Conservation (phyloP, 2,888 invertebrate species). For the Vandiemenella viatica region DNA sequence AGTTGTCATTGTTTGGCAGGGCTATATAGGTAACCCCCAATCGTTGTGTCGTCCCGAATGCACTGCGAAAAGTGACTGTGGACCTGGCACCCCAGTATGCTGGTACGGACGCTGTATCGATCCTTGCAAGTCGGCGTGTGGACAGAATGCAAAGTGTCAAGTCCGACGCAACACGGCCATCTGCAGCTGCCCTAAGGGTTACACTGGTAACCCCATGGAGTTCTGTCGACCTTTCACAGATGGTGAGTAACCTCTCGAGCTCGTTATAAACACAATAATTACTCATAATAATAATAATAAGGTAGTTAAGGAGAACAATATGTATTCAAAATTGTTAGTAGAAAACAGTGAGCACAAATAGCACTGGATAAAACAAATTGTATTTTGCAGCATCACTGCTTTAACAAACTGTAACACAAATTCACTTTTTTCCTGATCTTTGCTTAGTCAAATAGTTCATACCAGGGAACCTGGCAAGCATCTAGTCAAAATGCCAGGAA, state of each 20-base stretch:
- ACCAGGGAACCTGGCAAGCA: too few species aligned
- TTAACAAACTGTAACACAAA: too few species aligned
- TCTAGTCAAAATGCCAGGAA: too few species aligned
- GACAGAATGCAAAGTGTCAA: background rate
- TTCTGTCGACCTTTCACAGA: background rate
- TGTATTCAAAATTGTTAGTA: too few species aligned
- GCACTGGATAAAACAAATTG: too few species aligned
- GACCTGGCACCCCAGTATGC: background rate
- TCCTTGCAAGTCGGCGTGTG: background rate
- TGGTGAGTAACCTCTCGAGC: background rate
- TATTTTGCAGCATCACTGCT: too few species aligned
- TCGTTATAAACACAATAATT: too few species aligned
- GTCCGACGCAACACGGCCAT: background rate
- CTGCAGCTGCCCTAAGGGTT: background rate
- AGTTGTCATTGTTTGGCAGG: background rate
- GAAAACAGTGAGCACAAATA: too few species aligned
- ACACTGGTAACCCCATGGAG: background rate
- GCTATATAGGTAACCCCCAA: background rate
- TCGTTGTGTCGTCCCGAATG: background rate
- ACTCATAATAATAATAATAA: too few species aligned
- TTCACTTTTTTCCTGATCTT: too few species aligned
- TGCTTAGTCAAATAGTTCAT: too few species aligned
- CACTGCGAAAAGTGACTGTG: background rate
- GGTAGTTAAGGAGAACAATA: too few species aligned
- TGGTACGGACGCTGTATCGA: background rate